These are phyloP conservation scores for Gnathonemus echidnorhynchus DNA, from an alignment of 2,113 vertebrate genomes.

Conservation along the genomic window DNA sequence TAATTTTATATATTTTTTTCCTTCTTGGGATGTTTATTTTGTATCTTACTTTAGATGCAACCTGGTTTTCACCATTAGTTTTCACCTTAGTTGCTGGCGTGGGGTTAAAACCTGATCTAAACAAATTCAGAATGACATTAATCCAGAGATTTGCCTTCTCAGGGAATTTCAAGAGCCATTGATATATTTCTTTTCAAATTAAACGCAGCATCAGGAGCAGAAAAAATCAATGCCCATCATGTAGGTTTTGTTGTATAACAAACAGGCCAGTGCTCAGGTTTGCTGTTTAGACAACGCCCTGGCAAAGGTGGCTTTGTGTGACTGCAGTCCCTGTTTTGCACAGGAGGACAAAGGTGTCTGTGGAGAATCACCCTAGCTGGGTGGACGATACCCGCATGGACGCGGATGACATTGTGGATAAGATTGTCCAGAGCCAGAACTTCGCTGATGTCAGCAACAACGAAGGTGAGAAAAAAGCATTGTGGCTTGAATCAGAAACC, in stretches of 20 bases:
- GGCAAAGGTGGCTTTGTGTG: not conserved
- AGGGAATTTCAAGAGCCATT: not conserved
- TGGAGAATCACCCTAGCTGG: conserved; percentile 88
- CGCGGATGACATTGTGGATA: conserved; percentile 93
- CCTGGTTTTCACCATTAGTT: not conserved
- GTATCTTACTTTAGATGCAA: too few relatives aligned
- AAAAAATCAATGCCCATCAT: not conserved
- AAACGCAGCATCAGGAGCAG: not conserved
- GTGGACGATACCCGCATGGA: conserved; percentile 95
- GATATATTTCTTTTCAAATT: not conserved
- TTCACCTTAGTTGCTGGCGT: not conserved
- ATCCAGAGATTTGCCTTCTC: not conserved
- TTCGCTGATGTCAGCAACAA: conserved; percentile 89
- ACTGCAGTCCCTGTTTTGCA: not conserved
- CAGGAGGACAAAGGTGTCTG: conserved; percentile 87
- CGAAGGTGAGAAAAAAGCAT: conserved; percentile 64
- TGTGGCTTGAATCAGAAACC: not conserved
- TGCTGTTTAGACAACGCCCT: not conserved
- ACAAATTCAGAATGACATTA: not conserved
- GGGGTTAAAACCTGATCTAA: not conserved
- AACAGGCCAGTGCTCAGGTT: not conserved
- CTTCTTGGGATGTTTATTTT: too few relatives aligned
- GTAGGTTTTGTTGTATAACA: not conserved
- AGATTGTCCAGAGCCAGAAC: conserved; percentile 97
- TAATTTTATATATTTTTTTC: too few relatives aligned